These are phyloP conservation scores for Hydrozoanthus tunicans DNA, from an alignment of 64 coral and sea anemone genomes.

Conservation along the genomic window DNA sequence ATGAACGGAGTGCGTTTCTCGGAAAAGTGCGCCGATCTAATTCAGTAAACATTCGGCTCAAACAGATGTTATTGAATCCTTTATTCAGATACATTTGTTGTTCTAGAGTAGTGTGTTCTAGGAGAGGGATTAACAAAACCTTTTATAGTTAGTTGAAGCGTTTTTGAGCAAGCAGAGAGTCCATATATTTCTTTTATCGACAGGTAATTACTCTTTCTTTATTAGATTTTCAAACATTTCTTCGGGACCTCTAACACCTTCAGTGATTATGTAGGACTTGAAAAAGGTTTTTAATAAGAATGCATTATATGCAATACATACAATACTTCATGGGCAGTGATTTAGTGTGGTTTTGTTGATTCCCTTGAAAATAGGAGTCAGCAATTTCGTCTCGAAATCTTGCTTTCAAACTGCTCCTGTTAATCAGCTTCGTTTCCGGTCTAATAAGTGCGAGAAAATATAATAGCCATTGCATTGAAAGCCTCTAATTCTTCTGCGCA, in stretches of 20 bases:
- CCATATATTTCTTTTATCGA: slow-evolving; percentile 8
- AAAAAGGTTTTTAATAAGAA: not conserved
- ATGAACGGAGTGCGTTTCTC: not conserved
- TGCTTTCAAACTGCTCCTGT: slow-evolving; percentile 5
- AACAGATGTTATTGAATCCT: not conserved
- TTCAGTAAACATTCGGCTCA: slow-evolving; percentile 40
- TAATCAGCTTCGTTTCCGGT: slow-evolving; percentile 41
- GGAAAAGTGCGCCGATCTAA: slow-evolving; percentile 18
- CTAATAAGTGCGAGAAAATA: slow-evolving; percentile 30
- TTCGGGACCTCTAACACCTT: slow-evolving; percentile 2
- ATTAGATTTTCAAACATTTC: slow-evolving; percentile 37
- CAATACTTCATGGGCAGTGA: not conserved
- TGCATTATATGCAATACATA: not conserved
- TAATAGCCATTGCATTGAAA: not conserved
- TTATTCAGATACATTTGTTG: not conserved
- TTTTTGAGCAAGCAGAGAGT: slow-evolving; percentile 5
- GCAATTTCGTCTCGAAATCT: not conserved
- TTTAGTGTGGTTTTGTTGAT: not conserved
- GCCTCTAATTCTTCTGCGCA: not conserved
- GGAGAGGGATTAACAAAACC: not conserved
- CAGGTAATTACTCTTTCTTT: slow-evolving; percentile 9
- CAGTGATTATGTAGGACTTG: not conserved
- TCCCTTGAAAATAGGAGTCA: slow-evolving; percentile 14
- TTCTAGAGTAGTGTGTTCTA: not conserved
- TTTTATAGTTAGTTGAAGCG: not conserved